These are phyloP conservation scores for Diabrotica undecimpunctata DNA, from an alignment of 1,140 invertebrate genomes.

Conservation along the genomic window DNA sequence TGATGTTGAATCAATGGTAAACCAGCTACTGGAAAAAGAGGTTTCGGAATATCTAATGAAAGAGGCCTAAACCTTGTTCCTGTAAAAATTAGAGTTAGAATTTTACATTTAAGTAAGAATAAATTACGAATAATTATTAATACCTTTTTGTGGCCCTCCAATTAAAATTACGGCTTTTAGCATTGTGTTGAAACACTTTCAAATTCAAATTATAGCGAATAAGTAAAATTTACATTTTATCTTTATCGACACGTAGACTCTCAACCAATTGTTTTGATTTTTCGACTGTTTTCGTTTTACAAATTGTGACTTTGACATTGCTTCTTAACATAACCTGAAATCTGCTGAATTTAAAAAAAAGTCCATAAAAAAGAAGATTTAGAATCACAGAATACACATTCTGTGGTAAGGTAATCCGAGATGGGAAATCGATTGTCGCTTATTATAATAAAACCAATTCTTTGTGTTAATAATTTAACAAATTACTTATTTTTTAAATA, in stretches of 20 bases:
- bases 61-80: slow-evolving; percentile 95
- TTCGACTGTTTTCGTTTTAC: not conserved
- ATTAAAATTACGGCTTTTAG: slow-evolving; percentile 74
- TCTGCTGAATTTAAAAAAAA: too few relatives aligned
- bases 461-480: too few relatives aligned
- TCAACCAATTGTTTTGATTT: slow-evolving; percentile 1
- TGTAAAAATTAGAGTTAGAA: slow-evolving; percentile 48
- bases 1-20: slow-evolving; percentile 94
- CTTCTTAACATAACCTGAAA: too few relatives aligned
- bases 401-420: too few relatives aligned
- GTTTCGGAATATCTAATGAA: slow-evolving; percentile 94
- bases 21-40: slow-evolving; percentile 94
- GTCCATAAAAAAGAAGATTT: too few relatives aligned
- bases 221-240: not conserved
- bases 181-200: slow-evolving; percentile 45
- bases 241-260: not conserved
- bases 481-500: too few relatives aligned
- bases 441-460: too few relatives aligned
- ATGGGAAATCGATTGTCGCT: too few relatives aligned
- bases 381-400: too few relatives aligned
- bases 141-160: slow-evolving; percentile 73
- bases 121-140: slow-evolving; percentile 14
- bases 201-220: not conserved
- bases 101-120: slow-evolving; percentile 2
- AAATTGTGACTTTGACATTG: too few relatives aligned